phyloP scores from a whole-genome alignment of 2,888 invertebrate species.

The Ornithoptera priamus region DNA sequence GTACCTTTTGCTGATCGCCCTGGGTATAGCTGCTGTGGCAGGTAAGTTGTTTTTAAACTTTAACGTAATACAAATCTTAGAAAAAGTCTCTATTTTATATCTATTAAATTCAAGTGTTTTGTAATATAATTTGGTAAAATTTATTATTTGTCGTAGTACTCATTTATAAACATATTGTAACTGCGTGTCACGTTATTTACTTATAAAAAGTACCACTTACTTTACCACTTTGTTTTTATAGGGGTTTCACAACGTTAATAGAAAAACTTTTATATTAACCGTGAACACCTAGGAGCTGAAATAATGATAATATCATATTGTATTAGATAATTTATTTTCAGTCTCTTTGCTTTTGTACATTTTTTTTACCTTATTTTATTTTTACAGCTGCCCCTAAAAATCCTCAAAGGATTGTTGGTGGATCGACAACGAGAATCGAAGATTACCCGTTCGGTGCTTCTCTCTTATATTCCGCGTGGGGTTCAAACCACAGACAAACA shows the following conservation, averaged over 20 bases:
- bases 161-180: no score
- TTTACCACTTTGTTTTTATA: no score
- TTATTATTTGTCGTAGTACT: no score
- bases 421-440: constrained; percentile 34
- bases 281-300: no score
- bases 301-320: not conserved
- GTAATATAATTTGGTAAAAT: no score
- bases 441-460: constrained; percentile 36
- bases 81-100: no score
- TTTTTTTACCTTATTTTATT: not conserved
- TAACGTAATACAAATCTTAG: no score
- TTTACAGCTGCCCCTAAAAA: constrained; percentile 1
- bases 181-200: no score
- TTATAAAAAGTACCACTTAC: no score
- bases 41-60: not conserved
- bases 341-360: not conserved
- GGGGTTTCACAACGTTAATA: no score
- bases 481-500: constrained; percentile 31
- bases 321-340: not conserved
- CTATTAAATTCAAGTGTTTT: not conserved
- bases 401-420: constrained; percentile 37
- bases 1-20: not conserved
- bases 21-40: not conserved
- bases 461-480: constrained; percentile 32
- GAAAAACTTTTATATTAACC: no score